phyloP scores from a whole-genome alignment of 1,140 invertebrate species.

The Calephelis nemesis region DNA sequence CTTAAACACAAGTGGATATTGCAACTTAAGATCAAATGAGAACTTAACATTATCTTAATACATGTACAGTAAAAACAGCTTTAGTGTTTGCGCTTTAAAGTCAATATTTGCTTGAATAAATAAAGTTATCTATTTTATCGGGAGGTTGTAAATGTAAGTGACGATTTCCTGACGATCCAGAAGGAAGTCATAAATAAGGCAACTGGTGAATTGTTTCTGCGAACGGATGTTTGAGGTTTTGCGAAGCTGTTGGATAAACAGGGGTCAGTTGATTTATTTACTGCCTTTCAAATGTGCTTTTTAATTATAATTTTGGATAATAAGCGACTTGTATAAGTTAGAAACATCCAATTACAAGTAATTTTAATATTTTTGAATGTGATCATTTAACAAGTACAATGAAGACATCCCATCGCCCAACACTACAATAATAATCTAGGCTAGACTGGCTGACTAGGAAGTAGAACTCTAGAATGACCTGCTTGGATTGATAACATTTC shows the following conservation, averaged over 20 bases:
- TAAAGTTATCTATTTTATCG: neutral
- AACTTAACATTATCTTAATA: neutral
- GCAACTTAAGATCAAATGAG: slow-evolving; percentile 8
- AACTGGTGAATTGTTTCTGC: slow-evolving; percentile 15
- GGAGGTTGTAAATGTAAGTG: slow-evolving; percentile 18
- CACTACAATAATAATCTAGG: no score
- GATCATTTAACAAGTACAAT: no score
- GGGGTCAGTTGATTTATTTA: slow-evolving; percentile 7
- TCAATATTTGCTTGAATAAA: neutral
- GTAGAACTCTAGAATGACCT: no score
- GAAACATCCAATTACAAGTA: no score
- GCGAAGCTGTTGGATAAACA: slow-evolving; percentile 12
- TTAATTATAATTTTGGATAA: neutral
- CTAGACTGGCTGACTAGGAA: no score
- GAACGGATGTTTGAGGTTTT: slow-evolving; percentile 9
- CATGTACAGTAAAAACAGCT: neutral
- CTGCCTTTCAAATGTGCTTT: neutral
- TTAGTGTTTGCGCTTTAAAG: neutral
- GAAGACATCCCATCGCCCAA: no score
- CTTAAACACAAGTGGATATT: slow-evolving; percentile 8
- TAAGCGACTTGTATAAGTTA: no score
- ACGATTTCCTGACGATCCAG: slow-evolving; percentile 15
- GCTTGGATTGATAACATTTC: no score
- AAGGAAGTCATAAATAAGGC: slow-evolving; percentile 14
- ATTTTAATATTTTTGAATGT: no score